These are phyloP conservation scores for Macrosteles quadrilineatus DNA, from an alignment of 1,140 invertebrate genomes.

Conservation along the genomic window DNA sequence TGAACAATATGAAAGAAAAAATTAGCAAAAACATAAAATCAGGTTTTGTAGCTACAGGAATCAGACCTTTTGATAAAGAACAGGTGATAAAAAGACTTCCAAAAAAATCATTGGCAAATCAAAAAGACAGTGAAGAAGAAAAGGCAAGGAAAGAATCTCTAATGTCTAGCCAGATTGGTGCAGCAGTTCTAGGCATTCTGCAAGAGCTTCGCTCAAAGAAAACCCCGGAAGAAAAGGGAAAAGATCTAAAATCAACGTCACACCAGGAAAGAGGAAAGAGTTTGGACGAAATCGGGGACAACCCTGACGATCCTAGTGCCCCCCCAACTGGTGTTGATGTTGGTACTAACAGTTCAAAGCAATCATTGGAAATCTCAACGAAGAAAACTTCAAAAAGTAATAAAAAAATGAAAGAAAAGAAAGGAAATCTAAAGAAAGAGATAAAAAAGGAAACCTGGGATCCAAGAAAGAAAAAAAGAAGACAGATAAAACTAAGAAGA, in stretches of 20 bases:
- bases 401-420: too few species aligned
- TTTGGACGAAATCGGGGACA: not conserved
- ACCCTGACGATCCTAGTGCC: not conserved
- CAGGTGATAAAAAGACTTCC: not conserved
- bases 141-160: not conserved
- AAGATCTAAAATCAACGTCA: conserved; percentile 2
- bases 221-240: not conserved
- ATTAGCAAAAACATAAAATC: too few species aligned
- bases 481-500: not conserved
- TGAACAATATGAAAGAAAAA: too few species aligned
- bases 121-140: conserved; percentile 6
- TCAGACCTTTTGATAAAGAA: not conserved
- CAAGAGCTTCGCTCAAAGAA: not conserved
- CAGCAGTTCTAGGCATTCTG: not conserved
- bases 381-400: too few species aligned
- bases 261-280: not conserved
- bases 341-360: not conserved
- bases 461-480: not conserved
- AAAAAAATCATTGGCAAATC: not conserved
- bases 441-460: too few species aligned
- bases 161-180: not conserved
- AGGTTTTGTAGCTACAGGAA: too few species aligned
- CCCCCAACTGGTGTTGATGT: not conserved
- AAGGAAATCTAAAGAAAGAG: too few species aligned
- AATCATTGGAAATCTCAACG: too few species aligned